Conservation (phyloP, 2,888 invertebrate genomes). For the Ditula angustiorana region DNA sequence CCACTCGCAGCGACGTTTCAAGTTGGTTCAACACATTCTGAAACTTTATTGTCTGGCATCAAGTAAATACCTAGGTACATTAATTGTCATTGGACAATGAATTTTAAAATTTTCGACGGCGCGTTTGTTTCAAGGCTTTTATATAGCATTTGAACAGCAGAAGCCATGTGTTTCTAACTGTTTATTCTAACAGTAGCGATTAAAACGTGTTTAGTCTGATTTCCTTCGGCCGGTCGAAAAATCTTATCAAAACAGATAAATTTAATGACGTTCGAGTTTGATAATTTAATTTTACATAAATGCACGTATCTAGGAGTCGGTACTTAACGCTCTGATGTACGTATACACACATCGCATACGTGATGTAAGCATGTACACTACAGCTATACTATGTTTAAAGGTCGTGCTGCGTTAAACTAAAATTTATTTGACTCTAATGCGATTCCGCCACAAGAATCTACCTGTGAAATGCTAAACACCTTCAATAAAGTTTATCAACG, state of each 20-base stretch:
- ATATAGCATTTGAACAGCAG: slow-evolving; percentile 36
- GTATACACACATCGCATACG: slow-evolving; percentile 37
- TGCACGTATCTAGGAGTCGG: slow-evolving; percentile 50
- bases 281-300: slow-evolving; percentile 56
- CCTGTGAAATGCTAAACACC: slow-evolving; percentile 34
- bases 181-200: slow-evolving; percentile 51
- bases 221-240: slow-evolving; percentile 60
- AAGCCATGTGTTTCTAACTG: slow-evolving; percentile 45
- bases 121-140: slow-evolving; percentile 43
- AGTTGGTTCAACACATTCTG: background rate
- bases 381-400: slow-evolving; percentile 6
- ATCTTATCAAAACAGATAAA: slow-evolving; percentile 73
- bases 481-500: slow-evolving; percentile 22
- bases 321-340: slow-evolving; percentile 33
- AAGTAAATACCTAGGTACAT: background rate
- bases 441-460: slow-evolving; percentile 23
- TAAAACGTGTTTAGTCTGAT: slow-evolving; percentile 65
- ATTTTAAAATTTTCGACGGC: slow-evolving; percentile 20
- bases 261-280: slow-evolving; percentile 65
- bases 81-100: slow-evolving; percentile 25
- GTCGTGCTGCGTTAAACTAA: background rate
- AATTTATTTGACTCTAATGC: slow-evolving; percentile 28
- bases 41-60: background rate
- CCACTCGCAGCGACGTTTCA: background rate
- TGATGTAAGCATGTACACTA: slow-evolving; percentile 37